These are phyloP conservation scores for Brachyrhaphis roseni DNA, from an alignment of 2,797 vertebrate genomes.

Conservation along the genomic window DNA sequence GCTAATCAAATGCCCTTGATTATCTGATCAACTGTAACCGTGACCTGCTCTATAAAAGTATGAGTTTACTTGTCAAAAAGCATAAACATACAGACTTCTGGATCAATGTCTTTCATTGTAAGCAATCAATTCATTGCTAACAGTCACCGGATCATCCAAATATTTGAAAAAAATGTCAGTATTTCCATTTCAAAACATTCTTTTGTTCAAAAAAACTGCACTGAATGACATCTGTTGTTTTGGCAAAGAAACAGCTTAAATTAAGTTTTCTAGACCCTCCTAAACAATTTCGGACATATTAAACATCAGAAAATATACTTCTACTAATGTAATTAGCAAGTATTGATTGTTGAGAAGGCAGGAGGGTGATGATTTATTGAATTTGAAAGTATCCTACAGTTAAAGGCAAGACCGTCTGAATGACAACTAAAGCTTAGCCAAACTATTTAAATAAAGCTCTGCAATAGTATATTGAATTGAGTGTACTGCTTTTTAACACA, in stretches of 20 bases:
- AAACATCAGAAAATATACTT: background rate
- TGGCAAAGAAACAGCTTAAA: background rate
- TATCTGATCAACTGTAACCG: background rate
- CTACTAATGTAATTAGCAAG: background rate
- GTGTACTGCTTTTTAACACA: background rate
- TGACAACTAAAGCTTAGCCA: background rate
- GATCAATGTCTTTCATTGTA: too few relatives aligned
- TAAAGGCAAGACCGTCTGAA: background rate
- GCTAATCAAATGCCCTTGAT: background rate
- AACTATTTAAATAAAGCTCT: background rate
- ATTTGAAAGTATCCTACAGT: background rate
- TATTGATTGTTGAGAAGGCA: background rate
- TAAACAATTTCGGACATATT: background rate
- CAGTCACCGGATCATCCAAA: background rate
- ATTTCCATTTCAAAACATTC: background rate
- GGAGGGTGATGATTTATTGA: background rate
- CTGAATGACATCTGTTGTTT: background rate
- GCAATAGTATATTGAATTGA: background rate
- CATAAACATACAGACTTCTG: background rate
- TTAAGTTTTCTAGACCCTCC: background rate
- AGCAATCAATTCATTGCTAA: background rate
- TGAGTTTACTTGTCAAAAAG: background rate
- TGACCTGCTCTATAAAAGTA: background rate
- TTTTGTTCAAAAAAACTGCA: background rate
- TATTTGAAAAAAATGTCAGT: background rate